Percentiles rank a stretch among this genome's conserved stretches.
phyloP scores from a whole-genome alignment of 2,888 invertebrate genomes.

The Rhimphoctona megacephalus region DNA sequence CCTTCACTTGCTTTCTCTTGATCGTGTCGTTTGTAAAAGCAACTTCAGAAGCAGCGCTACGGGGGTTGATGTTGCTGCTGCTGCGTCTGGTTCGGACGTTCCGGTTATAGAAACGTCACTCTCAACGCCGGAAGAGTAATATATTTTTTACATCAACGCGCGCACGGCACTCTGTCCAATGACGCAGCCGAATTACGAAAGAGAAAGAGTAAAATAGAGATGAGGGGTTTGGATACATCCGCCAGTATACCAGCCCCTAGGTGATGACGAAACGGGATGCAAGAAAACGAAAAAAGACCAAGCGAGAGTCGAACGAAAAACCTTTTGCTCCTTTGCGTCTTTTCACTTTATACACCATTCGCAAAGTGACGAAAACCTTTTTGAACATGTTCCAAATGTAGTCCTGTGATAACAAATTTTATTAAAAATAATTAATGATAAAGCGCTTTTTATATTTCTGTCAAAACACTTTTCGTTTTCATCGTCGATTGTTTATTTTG shows the following conservation, averaged over 20 bases:
- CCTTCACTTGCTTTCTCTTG: slow-evolving; percentile 34
- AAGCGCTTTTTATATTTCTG: background rate
- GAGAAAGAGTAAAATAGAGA: slow-evolving; percentile 19
- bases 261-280: slow-evolving; percentile 29
- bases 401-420: background rate
- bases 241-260: slow-evolving; percentile 61
- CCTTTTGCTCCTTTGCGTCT: slow-evolving; percentile 25
- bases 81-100: slow-evolving; percentile 77
- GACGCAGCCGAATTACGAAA: slow-evolving; percentile 72
- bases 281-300: slow-evolving; percentile 45
- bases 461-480: background rate
- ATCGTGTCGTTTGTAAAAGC: slow-evolving; percentile 64
- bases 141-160: slow-evolving; percentile 74
- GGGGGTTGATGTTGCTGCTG: slow-evolving; percentile 33
- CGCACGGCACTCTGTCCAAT: slow-evolving; percentile 69
- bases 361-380: slow-evolving; percentile 35
- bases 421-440: background rate
- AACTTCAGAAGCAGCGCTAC: slow-evolving; percentile 56
- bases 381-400: slow-evolving; percentile 34
- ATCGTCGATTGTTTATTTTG: background rate
- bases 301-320: slow-evolving; percentile 53
- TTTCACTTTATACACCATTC: slow-evolving; percentile 45
- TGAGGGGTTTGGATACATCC: slow-evolving; percentile 41
- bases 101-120: slow-evolving; percentile 77
- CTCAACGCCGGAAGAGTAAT: slow-evolving; percentile 71